Conservation (phyloP, 2,113 vertebrate genomes). For the Amphiprion ocellaris region DNA sequence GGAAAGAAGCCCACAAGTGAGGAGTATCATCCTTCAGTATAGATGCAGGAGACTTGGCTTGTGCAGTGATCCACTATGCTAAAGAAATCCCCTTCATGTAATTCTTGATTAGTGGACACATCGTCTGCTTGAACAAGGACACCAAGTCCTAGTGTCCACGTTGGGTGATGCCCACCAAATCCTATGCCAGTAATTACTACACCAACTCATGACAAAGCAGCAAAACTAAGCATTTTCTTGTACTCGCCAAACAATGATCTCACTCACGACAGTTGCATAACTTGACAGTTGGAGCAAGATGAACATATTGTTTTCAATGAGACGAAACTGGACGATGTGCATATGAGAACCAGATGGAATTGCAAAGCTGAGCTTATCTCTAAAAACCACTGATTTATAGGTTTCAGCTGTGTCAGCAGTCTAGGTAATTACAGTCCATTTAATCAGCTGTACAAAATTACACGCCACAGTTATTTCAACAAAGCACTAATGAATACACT, state of each 20-base stretch:
- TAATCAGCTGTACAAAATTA: conserved; percentile 66
- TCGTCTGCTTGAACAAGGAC: too few species aligned
- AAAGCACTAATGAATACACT: conserved; percentile 57
- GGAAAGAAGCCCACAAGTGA: too few species aligned
- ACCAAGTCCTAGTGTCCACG: too few species aligned
- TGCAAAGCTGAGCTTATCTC: conserved; percentile 49
- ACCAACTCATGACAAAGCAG: neutral
- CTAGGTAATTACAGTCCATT: conserved; percentile 59
- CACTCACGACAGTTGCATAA: neutral
- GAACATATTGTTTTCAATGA: conserved; percentile 22
- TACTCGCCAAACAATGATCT: conserved; percentile 5
- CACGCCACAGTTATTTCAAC: conserved; percentile 58
- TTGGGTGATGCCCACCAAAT: too few species aligned
- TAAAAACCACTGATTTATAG: conserved; percentile 50
- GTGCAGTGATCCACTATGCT: too few species aligned
- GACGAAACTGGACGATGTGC: conserved; percentile 10
- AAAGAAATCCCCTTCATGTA: too few species aligned
- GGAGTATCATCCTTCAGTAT: too few species aligned
- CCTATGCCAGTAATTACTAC: neutral
- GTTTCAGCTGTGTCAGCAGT: conserved; percentile 74
- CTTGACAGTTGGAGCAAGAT: conserved; percentile 17
- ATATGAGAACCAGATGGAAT: conserved; percentile 60
- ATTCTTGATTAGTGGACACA: too few species aligned
- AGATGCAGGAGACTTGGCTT: too few species aligned
- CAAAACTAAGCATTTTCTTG: neutral